phyloP scores from a whole-genome alignment of 2,113 vertebrate species.

The Cavia aperea region DNA sequence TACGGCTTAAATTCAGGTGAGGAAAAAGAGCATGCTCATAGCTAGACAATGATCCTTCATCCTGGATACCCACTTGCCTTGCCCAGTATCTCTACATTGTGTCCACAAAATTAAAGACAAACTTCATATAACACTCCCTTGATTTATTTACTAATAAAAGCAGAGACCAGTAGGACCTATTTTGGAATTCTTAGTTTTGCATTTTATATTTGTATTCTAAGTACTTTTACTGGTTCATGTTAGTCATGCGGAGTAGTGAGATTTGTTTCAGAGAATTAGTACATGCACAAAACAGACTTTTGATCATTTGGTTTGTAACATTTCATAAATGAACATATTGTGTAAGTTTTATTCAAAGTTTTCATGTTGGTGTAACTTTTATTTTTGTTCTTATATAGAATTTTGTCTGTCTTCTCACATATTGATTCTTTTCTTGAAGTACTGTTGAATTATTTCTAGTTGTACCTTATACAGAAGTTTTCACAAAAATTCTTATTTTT shows the following conservation, averaged over 20 bases:
- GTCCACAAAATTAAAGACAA: not conserved
- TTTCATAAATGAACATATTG: not conserved
- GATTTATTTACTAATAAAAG: not conserved
- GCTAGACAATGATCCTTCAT: not conserved
- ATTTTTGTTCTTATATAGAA: not conserved
- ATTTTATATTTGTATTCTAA: not conserved
- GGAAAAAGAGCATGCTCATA: not conserved
- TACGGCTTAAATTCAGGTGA: not conserved
- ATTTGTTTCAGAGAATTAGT: not conserved
- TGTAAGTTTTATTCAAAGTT: not conserved
- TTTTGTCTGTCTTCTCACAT: not conserved
- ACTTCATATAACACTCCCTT: not conserved
- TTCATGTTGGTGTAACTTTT: not conserved
- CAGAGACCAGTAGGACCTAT: not conserved
- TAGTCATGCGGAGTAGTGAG: not conserved
- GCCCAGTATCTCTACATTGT: not conserved
- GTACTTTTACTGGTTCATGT: not conserved
- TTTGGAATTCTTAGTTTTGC: not conserved
- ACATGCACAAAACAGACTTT: not conserved
- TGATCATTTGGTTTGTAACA: not conserved
- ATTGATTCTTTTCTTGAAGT: not conserved
- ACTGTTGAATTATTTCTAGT: not conserved
- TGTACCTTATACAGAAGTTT: not conserved
- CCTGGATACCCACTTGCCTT: not conserved
- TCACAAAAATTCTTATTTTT: too few species aligned